Percentiles rank a stretch among this genome's conserved stretches.
Conservation (phyloP, 2,113 vertebrate species). For the Fulica atra region DNA sequence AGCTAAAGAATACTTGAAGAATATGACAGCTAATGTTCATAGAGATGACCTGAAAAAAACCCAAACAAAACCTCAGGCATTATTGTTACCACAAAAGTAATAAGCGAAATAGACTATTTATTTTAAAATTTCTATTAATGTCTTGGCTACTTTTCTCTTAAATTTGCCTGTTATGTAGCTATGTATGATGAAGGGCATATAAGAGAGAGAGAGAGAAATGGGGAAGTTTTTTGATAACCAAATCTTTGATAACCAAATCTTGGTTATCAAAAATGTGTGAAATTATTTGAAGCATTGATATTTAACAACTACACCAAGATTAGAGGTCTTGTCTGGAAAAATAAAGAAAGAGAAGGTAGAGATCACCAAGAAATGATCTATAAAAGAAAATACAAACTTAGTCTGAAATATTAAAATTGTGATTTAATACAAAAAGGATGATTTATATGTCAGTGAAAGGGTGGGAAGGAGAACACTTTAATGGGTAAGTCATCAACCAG, state of each 20-base stretch:
- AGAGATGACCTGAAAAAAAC: neutral
- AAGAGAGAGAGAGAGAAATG: neutral
- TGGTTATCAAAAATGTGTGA: neutral
- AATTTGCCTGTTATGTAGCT: neutral
- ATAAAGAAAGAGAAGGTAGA: neutral
- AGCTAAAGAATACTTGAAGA: neutral
- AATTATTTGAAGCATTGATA: neutral
- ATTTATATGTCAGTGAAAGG: neutral
- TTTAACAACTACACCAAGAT: neutral
- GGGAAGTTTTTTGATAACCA: neutral
- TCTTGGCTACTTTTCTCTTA: neutral
- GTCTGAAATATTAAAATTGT: neutral
- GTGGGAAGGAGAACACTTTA: neutral
- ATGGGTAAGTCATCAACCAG: neutral
- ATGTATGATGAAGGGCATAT: neutral
- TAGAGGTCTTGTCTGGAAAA: neutral
- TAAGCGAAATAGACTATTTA: neutral
- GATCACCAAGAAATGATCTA: neutral
- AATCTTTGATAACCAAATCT: no score
- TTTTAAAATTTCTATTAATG: neutral
- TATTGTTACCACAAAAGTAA: neutral
- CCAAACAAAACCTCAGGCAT: neutral
- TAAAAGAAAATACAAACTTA: neutral
- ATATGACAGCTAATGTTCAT: neutral
- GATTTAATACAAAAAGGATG: neutral